Evolutionary conservation across 2,797 vertebrate genomes (phyloP).

Genomic region (Megalops cyprinoides): DNA sequence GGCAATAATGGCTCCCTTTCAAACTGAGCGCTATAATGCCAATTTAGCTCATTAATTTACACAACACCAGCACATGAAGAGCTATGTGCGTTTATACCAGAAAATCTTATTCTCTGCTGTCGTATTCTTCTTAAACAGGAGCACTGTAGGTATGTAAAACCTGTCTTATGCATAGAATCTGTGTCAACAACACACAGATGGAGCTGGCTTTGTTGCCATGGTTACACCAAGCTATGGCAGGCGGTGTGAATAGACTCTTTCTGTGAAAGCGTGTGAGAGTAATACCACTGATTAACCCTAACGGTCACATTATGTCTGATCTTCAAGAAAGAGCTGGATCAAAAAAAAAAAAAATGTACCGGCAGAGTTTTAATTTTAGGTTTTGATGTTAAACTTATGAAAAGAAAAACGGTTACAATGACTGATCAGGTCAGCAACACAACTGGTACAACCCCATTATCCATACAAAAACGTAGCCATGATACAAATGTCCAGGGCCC

Average conservation of each 20-base stretch:
- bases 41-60: neutral
- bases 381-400: too few relatives aligned
- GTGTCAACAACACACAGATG: neutral
- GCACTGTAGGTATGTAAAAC: neutral
- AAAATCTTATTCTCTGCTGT: neutral
- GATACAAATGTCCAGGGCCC: too few relatives aligned
- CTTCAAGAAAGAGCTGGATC: too few relatives aligned
- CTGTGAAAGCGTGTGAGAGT: too few relatives aligned
- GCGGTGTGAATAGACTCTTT: neutral
- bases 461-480: too few relatives aligned
- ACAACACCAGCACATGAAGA: neutral
- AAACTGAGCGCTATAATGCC: neutral
- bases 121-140: neutral
- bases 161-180: neutral
- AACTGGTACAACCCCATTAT: too few relatives aligned
- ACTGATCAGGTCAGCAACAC: too few relatives aligned
- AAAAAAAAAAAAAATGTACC: too few relatives aligned
- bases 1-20: neutral
- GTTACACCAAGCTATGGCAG: neutral
- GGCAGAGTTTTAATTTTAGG: too few relatives aligned
- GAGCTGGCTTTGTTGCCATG: slow-evolving; percentile 1
- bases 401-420: too few relatives aligned
- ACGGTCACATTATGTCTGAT: too few relatives aligned
- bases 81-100: neutral
- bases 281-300: too few relatives aligned